phyloP scores from a whole-genome alignment of 2,113 vertebrate species.

The Oenanthe oenanthe region DNA sequence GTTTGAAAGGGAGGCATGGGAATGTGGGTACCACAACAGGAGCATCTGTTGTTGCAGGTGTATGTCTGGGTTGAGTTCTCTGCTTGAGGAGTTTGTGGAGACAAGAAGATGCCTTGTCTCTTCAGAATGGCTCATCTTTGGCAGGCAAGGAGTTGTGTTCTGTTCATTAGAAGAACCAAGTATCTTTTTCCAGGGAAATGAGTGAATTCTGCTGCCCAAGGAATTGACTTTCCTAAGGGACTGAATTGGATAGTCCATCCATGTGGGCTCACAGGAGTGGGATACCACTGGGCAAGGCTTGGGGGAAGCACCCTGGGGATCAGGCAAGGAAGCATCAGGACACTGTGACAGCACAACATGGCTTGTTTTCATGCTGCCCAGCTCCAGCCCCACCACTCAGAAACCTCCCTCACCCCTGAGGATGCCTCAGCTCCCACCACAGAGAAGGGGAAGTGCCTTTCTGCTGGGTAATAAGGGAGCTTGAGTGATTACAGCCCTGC shows the following conservation, averaged over 20 bases:
- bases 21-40: background rate
- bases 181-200: background rate
- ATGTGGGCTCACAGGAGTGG: background rate
- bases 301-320: background rate
- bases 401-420: background rate
- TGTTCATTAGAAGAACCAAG: background rate
- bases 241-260: background rate
- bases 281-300: background rate
- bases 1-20: background rate
- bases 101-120: background rate
- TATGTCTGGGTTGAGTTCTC: background rate
- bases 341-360: accelerated
- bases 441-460: background rate
- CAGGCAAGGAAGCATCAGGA: background rate
- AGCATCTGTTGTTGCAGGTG: background rate
- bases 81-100: background rate
- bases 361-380: background rate
- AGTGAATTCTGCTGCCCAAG: background rate
- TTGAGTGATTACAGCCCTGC: background rate
- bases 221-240: background rate
- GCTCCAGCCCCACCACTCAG: background rate
- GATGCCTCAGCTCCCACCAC: background rate
- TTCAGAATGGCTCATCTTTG: background rate
- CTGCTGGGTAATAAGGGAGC: background rate
- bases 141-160: background rate